Evolutionary conservation across 2,797 vertebrate genomes (phyloP).

Genomic region (Notolabrus celidotus): DNA sequence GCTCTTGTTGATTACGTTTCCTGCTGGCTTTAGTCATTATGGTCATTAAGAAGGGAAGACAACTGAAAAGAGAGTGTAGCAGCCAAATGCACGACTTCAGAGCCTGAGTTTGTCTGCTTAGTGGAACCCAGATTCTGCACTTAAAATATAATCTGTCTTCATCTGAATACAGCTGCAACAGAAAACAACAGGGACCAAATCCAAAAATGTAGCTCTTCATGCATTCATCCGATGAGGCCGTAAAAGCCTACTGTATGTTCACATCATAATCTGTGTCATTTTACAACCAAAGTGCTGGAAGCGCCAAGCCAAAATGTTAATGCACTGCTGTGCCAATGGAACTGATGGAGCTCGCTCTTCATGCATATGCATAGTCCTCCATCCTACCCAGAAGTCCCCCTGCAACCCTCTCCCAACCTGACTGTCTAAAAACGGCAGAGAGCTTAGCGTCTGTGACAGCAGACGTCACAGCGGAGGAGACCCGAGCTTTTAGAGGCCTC

Average conservation of each 20-base stretch:
- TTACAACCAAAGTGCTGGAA: constrained; percentile 61
- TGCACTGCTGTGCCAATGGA: constrained; percentile 58
- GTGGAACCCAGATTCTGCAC: constrained; percentile 14
- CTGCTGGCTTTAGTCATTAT: neutral
- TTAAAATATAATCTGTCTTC: constrained; percentile 10
- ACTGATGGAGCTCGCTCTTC: constrained; percentile 58
- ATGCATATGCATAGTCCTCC: constrained; percentile 73
- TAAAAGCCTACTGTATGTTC: constrained; percentile 62
- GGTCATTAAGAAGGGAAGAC: constrained; percentile 4
- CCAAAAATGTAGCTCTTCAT: constrained; percentile 46
- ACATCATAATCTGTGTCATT: constrained; percentile 61
- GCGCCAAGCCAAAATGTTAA: constrained; percentile 66
- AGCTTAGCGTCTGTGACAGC: constrained; percentile 67
- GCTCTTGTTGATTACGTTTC: too few species aligned
- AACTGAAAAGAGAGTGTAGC: neutral
- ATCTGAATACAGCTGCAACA: constrained; percentile 25
- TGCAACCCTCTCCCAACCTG: constrained; percentile 58
- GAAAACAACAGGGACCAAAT: constrained; percentile 26
- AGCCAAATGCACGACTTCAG: constrained; percentile 4
- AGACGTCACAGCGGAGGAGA: constrained; percentile 62
- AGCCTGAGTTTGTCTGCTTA: neutral
- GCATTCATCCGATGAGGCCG: constrained; percentile 51
- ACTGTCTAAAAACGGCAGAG: constrained; percentile 76
- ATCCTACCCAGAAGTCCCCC: constrained; percentile 69
- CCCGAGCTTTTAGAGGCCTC: constrained; percentile 70